phyloP scores from a whole-genome alignment of 2,888 invertebrate genomes.

The Protodeltote pygarga region DNA sequence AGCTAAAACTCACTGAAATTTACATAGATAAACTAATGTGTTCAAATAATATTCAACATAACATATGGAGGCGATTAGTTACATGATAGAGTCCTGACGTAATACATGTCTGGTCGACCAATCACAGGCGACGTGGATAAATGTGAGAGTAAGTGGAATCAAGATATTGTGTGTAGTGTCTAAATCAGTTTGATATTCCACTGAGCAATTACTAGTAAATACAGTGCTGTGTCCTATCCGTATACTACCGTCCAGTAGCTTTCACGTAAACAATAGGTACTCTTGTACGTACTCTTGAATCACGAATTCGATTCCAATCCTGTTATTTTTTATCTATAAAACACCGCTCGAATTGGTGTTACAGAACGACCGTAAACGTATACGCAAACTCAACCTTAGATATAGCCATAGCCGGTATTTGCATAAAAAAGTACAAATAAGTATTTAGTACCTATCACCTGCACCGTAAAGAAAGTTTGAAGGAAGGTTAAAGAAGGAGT shows the following conservation, averaged over 20 bases:
- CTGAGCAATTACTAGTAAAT: background rate
- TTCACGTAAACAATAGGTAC: background rate
- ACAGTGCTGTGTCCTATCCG: too few species aligned
- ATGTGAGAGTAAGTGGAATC: conserved; percentile 26
- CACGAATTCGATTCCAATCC: too few species aligned
- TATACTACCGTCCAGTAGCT: background rate
- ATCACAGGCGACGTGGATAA: conserved; percentile 22
- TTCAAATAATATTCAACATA: conserved; percentile 27
- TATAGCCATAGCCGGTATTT: too few species aligned
- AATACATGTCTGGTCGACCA: conserved; percentile 28
- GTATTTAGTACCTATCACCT: too few species aligned
- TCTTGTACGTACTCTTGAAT: background rate
- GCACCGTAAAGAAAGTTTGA: too few species aligned
- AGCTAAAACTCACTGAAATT: conserved; percentile 15
- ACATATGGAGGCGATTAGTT: conserved; percentile 36
- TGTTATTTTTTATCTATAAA: too few species aligned
- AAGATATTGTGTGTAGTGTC: conserved; percentile 30
- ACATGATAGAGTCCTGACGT: conserved; percentile 31
- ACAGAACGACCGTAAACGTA: too few species aligned
- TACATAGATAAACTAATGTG: conserved; percentile 31
- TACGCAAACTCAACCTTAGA: too few species aligned
- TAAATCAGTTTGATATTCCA: conserved; percentile 23
- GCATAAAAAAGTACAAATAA: too few species aligned
- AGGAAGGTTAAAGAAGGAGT: too few species aligned
- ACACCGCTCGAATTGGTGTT: too few species aligned